Evolutionary conservation across 2,797 vertebrate species (phyloP).

Genomic region (Botia kubotai): DNA sequence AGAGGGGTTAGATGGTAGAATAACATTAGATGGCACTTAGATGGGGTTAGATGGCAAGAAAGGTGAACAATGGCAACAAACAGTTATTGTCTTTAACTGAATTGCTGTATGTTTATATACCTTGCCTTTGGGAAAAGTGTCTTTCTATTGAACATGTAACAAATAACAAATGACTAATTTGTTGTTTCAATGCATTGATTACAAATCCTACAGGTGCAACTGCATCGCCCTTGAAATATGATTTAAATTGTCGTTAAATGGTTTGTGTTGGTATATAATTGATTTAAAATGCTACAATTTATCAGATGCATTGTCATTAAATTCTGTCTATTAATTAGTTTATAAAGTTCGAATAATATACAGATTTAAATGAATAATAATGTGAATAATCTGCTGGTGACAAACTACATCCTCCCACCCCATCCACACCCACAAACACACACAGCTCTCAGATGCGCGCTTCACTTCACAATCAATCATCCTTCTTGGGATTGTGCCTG

Average conservation of each 20-base stretch:
- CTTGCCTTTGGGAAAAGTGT: conserved; percentile 19
- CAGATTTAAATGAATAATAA: neutral
- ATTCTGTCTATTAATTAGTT: neutral
- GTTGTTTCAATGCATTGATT: neutral
- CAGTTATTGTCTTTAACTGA: neutral
- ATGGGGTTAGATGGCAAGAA: neutral
- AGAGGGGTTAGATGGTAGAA: conserved; percentile 1
- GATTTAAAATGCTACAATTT: neutral
- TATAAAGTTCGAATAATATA: neutral
- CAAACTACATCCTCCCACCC: too few relatives aligned
- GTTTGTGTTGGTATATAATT: neutral
- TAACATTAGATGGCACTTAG: neutral
- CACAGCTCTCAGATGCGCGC: neutral
- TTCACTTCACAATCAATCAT: neutral
- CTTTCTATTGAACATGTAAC: conserved; percentile 1
- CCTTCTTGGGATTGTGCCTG: neutral
- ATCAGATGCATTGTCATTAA: too few relatives aligned
- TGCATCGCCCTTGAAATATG: neutral
- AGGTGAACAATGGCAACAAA: conserved; percentile 25
- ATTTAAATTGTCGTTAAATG: neutral
- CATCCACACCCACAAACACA: neutral
- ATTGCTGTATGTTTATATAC: conserved; percentile 20
- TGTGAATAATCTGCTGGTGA: too few relatives aligned
- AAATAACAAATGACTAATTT: neutral
- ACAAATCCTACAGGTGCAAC: neutral